Conservation (phyloP, 2,113 vertebrate genomes). For the Camelus dromedarius region DNA sequence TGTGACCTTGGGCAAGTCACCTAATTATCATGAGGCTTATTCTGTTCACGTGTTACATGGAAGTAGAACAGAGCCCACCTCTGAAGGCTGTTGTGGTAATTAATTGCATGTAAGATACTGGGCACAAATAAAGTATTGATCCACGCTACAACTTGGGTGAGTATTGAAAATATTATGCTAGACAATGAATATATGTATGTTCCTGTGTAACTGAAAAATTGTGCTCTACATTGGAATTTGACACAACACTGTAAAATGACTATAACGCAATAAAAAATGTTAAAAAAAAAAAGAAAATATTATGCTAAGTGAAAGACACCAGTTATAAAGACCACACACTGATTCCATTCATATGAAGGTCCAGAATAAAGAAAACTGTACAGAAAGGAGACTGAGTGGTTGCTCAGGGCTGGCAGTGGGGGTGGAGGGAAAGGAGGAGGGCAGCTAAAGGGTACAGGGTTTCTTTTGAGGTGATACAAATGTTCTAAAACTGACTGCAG, state of each 20-base stretch:
- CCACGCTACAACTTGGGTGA: not conserved
- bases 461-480: not conserved
- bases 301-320: not conserved
- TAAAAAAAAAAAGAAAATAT: too few species aligned
- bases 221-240: too few species aligned
- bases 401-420: not conserved
- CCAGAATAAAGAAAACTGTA: not conserved
- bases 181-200: too few species aligned
- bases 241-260: too few species aligned
- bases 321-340: not conserved
- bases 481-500: not conserved
- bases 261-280: too few species aligned
- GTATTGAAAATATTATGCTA: not conserved
- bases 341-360: not conserved
- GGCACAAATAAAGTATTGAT: not conserved
- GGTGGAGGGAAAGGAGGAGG: rapidly evolving
- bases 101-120: not conserved
- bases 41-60: not conserved
- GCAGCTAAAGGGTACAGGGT: not conserved
- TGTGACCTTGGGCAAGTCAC: not conserved
- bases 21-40: not conserved
- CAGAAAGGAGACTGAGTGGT: not conserved
- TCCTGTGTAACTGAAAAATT: too few species aligned
- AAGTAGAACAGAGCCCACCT: not conserved
- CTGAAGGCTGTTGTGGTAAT: not conserved